Percentiles rank a stretch among this genome's conserved stretches.
Evolutionary conservation across 1,140 invertebrate species (phyloP).

Genomic region (Chironomus striatipennis): DNA sequence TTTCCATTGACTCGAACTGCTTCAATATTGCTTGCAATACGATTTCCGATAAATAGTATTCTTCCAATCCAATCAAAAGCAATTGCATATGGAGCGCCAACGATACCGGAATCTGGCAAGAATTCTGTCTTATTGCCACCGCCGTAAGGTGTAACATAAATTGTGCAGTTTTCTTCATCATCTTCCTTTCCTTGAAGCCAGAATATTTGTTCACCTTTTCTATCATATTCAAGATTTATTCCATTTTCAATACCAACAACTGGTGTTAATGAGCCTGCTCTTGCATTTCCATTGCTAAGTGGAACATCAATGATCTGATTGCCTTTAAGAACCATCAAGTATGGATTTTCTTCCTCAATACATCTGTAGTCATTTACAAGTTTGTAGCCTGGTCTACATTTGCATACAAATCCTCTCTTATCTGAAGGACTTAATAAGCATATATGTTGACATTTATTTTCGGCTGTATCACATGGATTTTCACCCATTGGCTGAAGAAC

Average conservation of each 20-base stretch:
- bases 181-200: slow-evolving; percentile 75
- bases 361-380: slow-evolving; percentile 60
- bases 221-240: slow-evolving; percentile 84
- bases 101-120: slow-evolving; percentile 68
- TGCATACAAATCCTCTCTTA: slow-evolving; percentile 70
- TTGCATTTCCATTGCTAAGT: slow-evolving; percentile 61
- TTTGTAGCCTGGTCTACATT: slow-evolving; percentile 83
- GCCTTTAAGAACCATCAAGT: slow-evolving; percentile 84
- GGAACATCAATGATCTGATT: slow-evolving; percentile 80
- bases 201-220: slow-evolving; percentile 69
- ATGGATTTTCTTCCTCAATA: slow-evolving; percentile 75
- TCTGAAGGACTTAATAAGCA: slow-evolving; percentile 75
- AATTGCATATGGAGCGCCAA: slow-evolving; percentile 83
- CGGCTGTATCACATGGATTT: slow-evolving; percentile 71
- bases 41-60: slow-evolving; percentile 91
- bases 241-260: slow-evolving; percentile 87
- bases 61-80: slow-evolving; percentile 95
- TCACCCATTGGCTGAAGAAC: slow-evolving; percentile 76
- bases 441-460: slow-evolving; percentile 70
- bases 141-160: slow-evolving; percentile 73
- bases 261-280: slow-evolving; percentile 71
- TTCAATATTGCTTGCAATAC: slow-evolving; percentile 85
- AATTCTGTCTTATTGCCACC: slow-evolving; percentile 84
- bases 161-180: slow-evolving; percentile 69
- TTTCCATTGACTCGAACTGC: slow-evolving; percentile 81